Evolutionary conservation across 2,888 invertebrate species (phyloP), one percentile per base, ranked within the genome.

Genomic region (Campopleginae sp.): DNA sequence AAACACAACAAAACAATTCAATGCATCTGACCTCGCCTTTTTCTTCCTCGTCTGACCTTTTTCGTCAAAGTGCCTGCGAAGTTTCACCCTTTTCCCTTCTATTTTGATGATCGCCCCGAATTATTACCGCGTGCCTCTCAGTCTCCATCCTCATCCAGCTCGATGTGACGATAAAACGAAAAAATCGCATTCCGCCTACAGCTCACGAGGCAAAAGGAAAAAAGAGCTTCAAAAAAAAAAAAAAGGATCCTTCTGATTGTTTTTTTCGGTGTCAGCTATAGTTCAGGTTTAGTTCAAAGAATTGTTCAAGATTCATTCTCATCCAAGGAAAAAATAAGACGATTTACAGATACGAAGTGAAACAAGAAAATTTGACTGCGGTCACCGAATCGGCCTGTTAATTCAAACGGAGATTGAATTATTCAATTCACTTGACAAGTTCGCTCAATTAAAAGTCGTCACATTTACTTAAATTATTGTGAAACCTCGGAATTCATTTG

Each of bases 61-160:
- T 76, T 78, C 79, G 42, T 51, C 17, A 61, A 80, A 76, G 51
- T 78, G 23, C 76, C 31, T 66, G 12, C 27, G 54, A 65, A 27
- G 68, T 31, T 66, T 79, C 46, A 71, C 70, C 68, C 70, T 54
- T 85, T 81, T 81, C 44, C 46, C 72, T 61, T n/a, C 66, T 76
- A 44, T 77, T 72, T 74, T 68, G 80, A 74, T 58, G 83, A 82
- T 85, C 79, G 76, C 72, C 23, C 31, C 61, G 82, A 80, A 85
- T 82, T 85, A 85, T 80, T 82, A 82, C 79, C 68, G 68, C 68
- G 72, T 80, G 72, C 80, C 61, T 58, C 72, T 80, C 42, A 58
- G 61, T 72, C 51, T 74, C 51, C 23, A 66, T 23, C 72, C 27
- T 19, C 63, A 8, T 10, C 61, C 23, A 33, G 63, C 70, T 72